phyloP scores from a whole-genome alignment of 1,140 invertebrate genomes.

The Coelopa frigida region DNA sequence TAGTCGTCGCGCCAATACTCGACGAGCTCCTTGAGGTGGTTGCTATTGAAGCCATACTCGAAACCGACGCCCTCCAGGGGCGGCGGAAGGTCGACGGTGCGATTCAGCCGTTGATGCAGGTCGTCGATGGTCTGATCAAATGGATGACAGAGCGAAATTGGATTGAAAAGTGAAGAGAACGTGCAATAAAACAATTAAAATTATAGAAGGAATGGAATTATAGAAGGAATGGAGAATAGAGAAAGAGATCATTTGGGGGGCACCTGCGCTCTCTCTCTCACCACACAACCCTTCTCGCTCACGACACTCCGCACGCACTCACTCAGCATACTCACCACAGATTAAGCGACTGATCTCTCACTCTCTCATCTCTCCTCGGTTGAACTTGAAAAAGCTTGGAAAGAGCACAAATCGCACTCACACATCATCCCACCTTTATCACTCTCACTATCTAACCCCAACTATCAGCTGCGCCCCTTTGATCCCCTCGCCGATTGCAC shows the following conservation, averaged over 20 bases:
- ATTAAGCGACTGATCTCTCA: too few relatives aligned
- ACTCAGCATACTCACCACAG: too few relatives aligned
- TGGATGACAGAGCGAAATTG: too few relatives aligned
- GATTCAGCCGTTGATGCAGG: conserved; percentile 22
- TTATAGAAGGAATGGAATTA: not conserved
- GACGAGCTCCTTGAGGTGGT: conserved; percentile 58
- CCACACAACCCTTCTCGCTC: too few relatives aligned
- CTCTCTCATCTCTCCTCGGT: too few relatives aligned
- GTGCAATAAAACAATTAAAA: not conserved
- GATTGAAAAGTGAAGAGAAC: not conserved
- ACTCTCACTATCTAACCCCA: too few relatives aligned
- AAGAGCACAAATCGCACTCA: not conserved
- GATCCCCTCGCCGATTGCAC: conserved; percentile 2
- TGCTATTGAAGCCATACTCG: conserved; percentile 69
- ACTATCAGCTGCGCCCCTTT: too few relatives aligned
- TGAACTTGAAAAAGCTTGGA: not conserved
- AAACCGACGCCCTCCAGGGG: conserved; percentile 60
- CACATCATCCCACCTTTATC: too few relatives aligned
- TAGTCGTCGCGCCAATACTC: conserved; percentile 68
- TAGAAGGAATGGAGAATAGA: too few relatives aligned
- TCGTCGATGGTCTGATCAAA: conserved; percentile 28
- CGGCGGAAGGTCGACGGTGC: conserved; percentile 30
- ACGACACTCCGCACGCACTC: too few relatives aligned
- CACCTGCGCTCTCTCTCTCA: too few relatives aligned
- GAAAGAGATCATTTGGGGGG: too few relatives aligned